Evolutionary conservation across 2,113 vertebrate species (phyloP), one percentile per base, ranked within the genome.

Genomic region (Ciconia stormi): DNA sequence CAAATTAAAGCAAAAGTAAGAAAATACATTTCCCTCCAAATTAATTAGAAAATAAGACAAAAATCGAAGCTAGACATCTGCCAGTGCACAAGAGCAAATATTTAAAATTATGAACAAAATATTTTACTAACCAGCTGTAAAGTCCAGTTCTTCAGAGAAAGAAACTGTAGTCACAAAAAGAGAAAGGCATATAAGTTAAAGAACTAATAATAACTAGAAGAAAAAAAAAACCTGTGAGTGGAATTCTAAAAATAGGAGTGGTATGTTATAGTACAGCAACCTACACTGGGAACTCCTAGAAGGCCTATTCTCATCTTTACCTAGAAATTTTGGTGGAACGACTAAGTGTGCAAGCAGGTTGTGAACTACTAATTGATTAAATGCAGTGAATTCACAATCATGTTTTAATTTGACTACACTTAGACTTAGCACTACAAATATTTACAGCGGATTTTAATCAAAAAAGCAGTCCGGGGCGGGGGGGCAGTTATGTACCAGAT

Each of bases 111-210:
- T 30, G 29, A 96, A 82, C 42, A 74, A 65, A 92, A 21, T 30
- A n/a, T 62, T 92, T 94, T 63, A 97, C 98, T 98, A 98, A 99
- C 99, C 99, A 99, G 98, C 53, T 99, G 99, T 67, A 99, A 98
- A 97, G 98, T 98, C 99, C 99, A 99, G 97, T 99, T 99, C 98
- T 99, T 99, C 98, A 99, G 84, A 87, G 99, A 98, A 86, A 99
- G 98, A 97, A 99, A 99, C 99, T 99, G 88, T 22, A 96, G 93
- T 77, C 32, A 93, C 10, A 61, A 90, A 92, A 97, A 94, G 90
- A 93, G 36, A 85, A 63, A 59, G 7, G 7, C 17, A 79, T 5
- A 0, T 16, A 79, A 71, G 12, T 79, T 65, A 82, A 84, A 79
- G 27, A 92, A 71, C 1, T 29, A 66, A 38, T 20, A 71, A 73